A percentile compares a stretch with the other conserved stretches of the same genome.
Conservation (phyloP, 2,888 invertebrate species). For the Acrobasis consociella region DNA sequence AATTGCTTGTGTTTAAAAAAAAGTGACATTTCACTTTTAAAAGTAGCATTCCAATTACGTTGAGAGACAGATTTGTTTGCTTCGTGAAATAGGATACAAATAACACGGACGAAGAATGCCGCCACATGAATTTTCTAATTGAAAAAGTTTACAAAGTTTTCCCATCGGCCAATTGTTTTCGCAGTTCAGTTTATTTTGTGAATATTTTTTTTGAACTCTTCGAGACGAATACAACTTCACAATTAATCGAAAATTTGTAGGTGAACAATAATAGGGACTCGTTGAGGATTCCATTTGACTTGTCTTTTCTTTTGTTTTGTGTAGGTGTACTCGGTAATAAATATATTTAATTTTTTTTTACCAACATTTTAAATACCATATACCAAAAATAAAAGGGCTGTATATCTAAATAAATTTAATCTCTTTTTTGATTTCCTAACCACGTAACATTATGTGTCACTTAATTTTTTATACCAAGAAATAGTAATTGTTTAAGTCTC, state of each 20-base stretch:
- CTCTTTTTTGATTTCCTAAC: no score
- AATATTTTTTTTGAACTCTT: conserved; percentile 25
- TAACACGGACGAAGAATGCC: conserved; percentile 24
- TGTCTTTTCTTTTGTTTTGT: neutral
- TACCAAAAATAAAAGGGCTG: neutral
- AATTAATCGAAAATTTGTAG: conserved; percentile 2
- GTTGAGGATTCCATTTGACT: neutral
- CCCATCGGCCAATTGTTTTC: conserved; percentile 41
- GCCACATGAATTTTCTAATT: conserved; percentile 37
- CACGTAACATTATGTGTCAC: no score
- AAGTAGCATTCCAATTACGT: no score
- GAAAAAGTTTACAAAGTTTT: conserved; percentile 44
- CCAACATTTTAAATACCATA: neutral
- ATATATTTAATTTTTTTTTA: no score
- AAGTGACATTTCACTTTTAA: no score
- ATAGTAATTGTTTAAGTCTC: no score
- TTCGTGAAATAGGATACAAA: conserved; percentile 10
- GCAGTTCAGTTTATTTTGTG: conserved; percentile 31
- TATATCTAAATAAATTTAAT: neutral
- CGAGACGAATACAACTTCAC: neutral
- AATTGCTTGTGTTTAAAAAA: no score
- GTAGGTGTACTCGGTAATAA: no score
- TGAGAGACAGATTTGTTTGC: neutral
- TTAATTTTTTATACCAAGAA: no score
- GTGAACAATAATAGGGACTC: conserved; percentile 1